These are phyloP conservation scores for Apostichopus japonicus DNA, from an alignment of 35 echinoderm and acorn worm species.

Conservation along the genomic window DNA sequence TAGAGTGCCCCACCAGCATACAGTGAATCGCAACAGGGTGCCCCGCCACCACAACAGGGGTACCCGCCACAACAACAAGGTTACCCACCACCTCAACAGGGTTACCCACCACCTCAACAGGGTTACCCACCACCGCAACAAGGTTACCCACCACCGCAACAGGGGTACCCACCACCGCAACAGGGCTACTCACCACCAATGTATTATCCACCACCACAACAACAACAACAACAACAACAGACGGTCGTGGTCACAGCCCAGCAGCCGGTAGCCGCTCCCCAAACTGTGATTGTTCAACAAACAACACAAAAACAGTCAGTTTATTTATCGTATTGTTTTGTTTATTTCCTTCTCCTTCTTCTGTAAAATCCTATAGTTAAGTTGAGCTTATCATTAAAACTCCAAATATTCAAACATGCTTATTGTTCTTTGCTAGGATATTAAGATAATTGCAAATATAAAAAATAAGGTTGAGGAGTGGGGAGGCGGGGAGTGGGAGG, in stretches of 20 bases:
- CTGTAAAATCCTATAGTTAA: too few species aligned
- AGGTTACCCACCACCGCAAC: background rate
- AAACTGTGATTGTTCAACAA: background rate
- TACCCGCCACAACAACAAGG: too few species aligned
- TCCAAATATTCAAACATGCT: too few species aligned
- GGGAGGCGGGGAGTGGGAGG: too few species aligned
- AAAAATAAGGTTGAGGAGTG: too few species aligned
- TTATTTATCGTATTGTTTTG: too few species aligned
- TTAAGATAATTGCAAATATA: too few species aligned
- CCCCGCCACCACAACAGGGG: background rate
- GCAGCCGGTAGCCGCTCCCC: background rate
- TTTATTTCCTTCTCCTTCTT: too few species aligned
- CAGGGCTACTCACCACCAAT: background rate
- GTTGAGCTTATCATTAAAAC: too few species aligned
- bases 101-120: background rate
- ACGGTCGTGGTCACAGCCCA: background rate
- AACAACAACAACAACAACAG: background rate
- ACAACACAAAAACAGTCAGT: background rate
- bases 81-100: background rate
- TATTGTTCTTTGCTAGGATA: too few species aligned
- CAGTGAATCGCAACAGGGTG: background rate
- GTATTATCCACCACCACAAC: background rate
- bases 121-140: background rate
- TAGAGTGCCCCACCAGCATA: too few species aligned
- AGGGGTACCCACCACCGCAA: background rate